A percentile compares a stretch with the other conserved stretches of the same genome.
Evolutionary conservation across 2,888 invertebrate genomes (phyloP).

Genomic region (Apoderus coryli): DNA sequence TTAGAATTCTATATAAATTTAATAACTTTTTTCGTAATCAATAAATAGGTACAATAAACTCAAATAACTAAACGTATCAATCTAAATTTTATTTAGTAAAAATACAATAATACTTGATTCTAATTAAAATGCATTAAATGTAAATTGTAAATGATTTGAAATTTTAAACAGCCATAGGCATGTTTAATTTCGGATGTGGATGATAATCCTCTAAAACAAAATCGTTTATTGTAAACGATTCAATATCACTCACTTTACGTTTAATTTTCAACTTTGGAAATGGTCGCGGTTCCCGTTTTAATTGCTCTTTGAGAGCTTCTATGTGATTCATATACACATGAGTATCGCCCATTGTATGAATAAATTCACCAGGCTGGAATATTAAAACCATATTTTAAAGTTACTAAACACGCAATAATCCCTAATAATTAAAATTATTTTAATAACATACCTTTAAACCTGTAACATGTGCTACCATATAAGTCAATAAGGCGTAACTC

Average conservation of each 20-base stretch:
- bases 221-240: constrained; percentile 78
- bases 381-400: no score
- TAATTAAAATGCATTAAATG: no score
- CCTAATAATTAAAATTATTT: neutral
- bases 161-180: constrained; percentile 27
- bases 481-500: constrained; percentile 84
- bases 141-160: no score
- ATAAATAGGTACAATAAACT: no score
- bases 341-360: constrained; percentile 90
- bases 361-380: constrained; percentile 73
- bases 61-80: no score
- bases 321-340: constrained; percentile 90
- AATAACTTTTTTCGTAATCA: no score
- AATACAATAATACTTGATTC: no score
- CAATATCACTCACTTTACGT: constrained; percentile 58
- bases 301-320: constrained; percentile 65
- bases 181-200: constrained; percentile 68
- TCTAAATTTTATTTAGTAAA: no score
- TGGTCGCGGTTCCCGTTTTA: constrained; percentile 59
- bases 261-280: constrained; percentile 74
- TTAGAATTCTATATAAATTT: no score
- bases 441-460: constrained; percentile 54
- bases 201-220: constrained; percentile 73
- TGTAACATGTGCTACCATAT: constrained; percentile 94
- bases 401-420: no score